These are phyloP conservation scores for Alviniconcha marisindica DNA, from an alignment of 1,140 invertebrate species.

Conservation along the genomic window DNA sequence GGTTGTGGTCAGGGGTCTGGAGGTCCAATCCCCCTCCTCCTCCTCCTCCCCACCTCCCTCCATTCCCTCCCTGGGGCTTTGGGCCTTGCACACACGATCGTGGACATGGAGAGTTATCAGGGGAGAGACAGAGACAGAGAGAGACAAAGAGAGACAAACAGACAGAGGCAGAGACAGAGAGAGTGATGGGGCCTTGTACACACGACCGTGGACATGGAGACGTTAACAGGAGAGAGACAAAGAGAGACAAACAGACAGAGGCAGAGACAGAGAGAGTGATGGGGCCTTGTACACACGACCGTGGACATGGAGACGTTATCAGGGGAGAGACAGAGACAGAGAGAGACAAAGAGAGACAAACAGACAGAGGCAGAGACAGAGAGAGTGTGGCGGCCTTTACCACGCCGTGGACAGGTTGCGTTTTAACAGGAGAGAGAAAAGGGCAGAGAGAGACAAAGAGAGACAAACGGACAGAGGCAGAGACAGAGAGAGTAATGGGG, in stretches of 20 bases:
- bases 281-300: too few relatives aligned
- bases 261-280: neutral
- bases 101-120: neutral
- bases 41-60: too few relatives aligned
- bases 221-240: neutral
- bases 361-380: neutral
- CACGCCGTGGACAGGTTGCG: neutral
- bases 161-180: neutral
- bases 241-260: neutral
- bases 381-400: neutral
- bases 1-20: neutral
- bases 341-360: neutral
- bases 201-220: neutral
- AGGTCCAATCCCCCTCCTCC: too few relatives aligned
- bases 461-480: neutral
- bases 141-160: neutral
- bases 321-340: neutral
- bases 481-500: slow-evolving; percentile 20
- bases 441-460: neutral
- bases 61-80: too few relatives aligned
- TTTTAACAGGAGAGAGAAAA: neutral
- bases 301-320: too few relatives aligned
- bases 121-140: neutral
- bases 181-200: neutral
- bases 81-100: too few relatives aligned